Base-by-base conservation (phyloP, 2,113 vertebrate genomes). In the Bambusicola thoracicus region DNA sequence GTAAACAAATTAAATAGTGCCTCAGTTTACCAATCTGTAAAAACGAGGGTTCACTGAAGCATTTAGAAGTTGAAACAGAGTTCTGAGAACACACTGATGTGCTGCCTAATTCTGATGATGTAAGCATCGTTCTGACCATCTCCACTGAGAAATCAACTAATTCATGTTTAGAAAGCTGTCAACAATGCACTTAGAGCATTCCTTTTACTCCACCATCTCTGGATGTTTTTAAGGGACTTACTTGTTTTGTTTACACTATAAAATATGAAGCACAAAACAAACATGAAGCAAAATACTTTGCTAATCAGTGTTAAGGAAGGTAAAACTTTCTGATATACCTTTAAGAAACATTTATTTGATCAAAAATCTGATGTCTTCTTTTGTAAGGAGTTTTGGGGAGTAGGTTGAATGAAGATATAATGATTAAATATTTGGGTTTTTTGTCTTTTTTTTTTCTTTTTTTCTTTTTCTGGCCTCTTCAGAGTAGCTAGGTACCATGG, bases 351-450 rank as follows among this genome's bases (percentile, higher is more conserved):
- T 92, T 95, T 90, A 18, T 86, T 93, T 40, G 10, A 29, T 92
- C 27, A 83, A 69, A 95, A 96, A 87, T 59, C 63, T 44, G 69
- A 4, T 55, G 41, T 21, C 22, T 78, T 93, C 91, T 91, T 91
- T 92, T 70, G 19, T n/a, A 83, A 85, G 44, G 69, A 69, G 18
- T 27, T 78, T 62, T 17, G 13, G 15, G 38, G n/a, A 19, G 20
- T 44, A 44, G 12, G 9, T 61, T 89, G 55, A 25, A 44, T 68
- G 53, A 94, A 69, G 61, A 73, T 89, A 43, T 88, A 76, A 85
- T 77, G 59, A 88, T 93, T 91, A 96, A 97, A 96, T 86, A 58
- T 95, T 86, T 96, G 89, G n/a, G 56, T 94, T 93, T 94, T 94
- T 66, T 65, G 36, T 83, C 78, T 65, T 84, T 53, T 15, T 83